phyloP scores from a whole-genome alignment of 2,888 invertebrate genomes.

The Bruchidius siliquastri region DNA sequence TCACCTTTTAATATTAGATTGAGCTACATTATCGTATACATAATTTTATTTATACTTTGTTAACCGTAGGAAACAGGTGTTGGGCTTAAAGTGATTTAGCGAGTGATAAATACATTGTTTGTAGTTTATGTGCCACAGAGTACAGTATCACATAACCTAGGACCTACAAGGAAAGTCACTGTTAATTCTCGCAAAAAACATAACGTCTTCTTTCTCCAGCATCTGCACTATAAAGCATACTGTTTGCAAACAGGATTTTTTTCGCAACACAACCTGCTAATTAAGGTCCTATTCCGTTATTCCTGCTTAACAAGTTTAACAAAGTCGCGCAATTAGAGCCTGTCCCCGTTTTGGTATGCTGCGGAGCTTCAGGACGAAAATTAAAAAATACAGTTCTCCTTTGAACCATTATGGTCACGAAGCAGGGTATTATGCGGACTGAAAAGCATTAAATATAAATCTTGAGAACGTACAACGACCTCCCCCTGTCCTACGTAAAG shows the following conservation, averaged over 20 bases:
- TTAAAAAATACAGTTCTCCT: not conserved
- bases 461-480: not conserved
- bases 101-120: too few relatives aligned
- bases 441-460: not conserved
- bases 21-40: too few relatives aligned
- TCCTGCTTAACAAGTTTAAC: not conserved
- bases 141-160: too few relatives aligned
- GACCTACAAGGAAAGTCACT: too few relatives aligned
- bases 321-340: not conserved
- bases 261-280: not conserved
- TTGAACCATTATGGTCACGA: not conserved
- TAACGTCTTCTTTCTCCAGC: too few relatives aligned
- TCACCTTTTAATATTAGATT: too few relatives aligned
- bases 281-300: not conserved
- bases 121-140: too few relatives aligned
- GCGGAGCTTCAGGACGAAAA: not conserved
- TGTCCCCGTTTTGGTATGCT: not conserved
- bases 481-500: not conserved
- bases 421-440: not conserved
- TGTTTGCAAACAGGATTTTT: not conserved
- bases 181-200: too few relatives aligned
- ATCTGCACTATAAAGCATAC: not conserved
- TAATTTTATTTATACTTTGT: too few relatives aligned
- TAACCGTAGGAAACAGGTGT: too few relatives aligned
- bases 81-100: too few relatives aligned